phyloP scores from a whole-genome alignment of 2,113 vertebrate genomes.

The Probosciger aterrimus region DNA sequence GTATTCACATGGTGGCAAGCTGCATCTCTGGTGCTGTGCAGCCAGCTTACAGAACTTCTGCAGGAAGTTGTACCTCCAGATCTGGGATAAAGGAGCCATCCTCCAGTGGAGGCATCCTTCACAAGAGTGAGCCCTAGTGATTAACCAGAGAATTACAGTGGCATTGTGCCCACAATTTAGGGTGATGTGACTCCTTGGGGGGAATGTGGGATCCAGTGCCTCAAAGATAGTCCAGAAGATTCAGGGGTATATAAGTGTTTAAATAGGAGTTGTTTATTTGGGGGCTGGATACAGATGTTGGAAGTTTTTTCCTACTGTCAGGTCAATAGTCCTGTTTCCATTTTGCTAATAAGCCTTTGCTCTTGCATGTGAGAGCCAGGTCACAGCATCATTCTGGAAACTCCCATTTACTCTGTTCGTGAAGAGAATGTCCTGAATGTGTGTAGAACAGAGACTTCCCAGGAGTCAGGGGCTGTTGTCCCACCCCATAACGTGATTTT shows the following conservation, averaged over 20 bases:
- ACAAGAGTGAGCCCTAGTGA: background rate
- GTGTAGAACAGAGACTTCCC: background rate
- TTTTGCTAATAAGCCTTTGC: background rate
- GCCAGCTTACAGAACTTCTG: background rate
- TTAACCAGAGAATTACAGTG: background rate
- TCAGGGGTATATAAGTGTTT: background rate
- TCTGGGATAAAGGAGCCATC: background rate
- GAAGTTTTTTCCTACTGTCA: background rate
- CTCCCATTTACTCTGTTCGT: background rate
- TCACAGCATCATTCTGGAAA: background rate
- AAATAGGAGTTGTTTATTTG: background rate
- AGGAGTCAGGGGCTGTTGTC: background rate
- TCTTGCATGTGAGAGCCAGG: background rate
- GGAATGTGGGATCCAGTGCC: background rate
- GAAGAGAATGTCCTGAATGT: background rate
- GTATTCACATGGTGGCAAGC: background rate
- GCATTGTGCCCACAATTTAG: accelerated
- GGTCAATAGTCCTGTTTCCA: background rate
- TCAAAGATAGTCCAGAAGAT: background rate
- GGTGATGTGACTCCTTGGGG: background rate
- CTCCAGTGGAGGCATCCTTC: background rate
- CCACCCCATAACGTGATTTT: background rate
- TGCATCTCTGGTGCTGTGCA: background rate
- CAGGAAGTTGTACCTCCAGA: background rate
- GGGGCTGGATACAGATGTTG: background rate